phyloP scores from a whole-genome alignment of 1,140 invertebrate species.

The Cydia amplana region DNA sequence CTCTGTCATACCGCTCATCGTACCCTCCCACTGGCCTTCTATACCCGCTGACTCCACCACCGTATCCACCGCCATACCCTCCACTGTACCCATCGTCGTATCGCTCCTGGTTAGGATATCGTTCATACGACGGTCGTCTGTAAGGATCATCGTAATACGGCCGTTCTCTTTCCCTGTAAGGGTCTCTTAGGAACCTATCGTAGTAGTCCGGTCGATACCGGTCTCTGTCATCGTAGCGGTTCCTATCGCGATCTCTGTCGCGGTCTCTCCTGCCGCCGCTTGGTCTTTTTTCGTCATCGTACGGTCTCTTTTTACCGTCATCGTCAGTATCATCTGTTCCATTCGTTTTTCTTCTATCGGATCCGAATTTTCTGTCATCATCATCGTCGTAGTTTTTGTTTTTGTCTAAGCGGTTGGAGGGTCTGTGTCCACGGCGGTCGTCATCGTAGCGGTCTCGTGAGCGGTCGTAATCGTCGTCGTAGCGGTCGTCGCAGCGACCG shows the following conservation, averaged over 20 bases:
- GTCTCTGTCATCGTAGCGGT: conserved; percentile 68
- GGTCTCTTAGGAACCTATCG: conserved; percentile 37
- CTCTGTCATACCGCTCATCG: conserved; percentile 69
- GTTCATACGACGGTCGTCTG: conserved; percentile 57
- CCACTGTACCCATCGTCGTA: conserved; percentile 64
- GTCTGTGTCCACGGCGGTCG: conserved; percentile 54
- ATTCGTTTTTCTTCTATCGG: conserved; percentile 53
- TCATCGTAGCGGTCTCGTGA: conserved; percentile 48
- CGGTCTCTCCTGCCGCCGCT: conserved; percentile 41
- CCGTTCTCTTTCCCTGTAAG: conserved; percentile 38
- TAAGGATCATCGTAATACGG: conserved; percentile 60
- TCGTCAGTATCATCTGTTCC: conserved; percentile 58
- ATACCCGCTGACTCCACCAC: conserved; percentile 63
- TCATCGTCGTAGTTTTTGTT: conserved; percentile 57
- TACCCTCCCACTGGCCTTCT: conserved; percentile 62
- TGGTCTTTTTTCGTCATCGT: conserved; percentile 55
- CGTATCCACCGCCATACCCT: conserved; percentile 55
- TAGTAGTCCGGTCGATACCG: conserved; percentile 68
- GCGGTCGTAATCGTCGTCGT: conserved; percentile 50
- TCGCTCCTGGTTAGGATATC: conserved; percentile 55
- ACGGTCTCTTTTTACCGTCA: conserved; percentile 49
- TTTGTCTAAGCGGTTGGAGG: conserved; percentile 53
- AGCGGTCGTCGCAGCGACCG: conserved; percentile 66
- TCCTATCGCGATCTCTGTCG: conserved; percentile 60
- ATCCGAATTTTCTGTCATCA: conserved; percentile 40